A percentile compares a stretch with the other conserved stretches of the same genome.
phyloP scores from a whole-genome alignment of 2,113 vertebrate genomes.

The Eurystomus gularis region DNA sequence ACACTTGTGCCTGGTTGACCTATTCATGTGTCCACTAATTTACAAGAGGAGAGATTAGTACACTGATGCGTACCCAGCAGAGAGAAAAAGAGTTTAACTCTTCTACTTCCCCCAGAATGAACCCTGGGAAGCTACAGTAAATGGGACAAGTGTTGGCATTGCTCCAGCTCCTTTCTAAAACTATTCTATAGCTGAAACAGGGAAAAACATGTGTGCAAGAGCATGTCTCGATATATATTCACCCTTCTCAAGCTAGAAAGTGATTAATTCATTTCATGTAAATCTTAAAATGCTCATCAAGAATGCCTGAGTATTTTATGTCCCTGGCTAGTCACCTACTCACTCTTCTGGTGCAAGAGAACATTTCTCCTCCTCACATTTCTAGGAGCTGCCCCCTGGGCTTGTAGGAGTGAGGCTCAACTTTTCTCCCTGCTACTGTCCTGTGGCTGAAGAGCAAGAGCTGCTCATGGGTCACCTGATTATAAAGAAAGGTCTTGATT shows the following conservation, averaged over 20 bases:
- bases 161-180: constrained; percentile 2
- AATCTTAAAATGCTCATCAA: neutral
- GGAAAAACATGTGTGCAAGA: neutral
- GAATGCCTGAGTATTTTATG: neutral
- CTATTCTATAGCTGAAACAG: neutral
- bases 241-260: neutral
- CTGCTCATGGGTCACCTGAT: neutral
- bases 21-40: neutral
- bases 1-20: neutral
- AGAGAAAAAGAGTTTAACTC: neutral
- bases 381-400: neutral
- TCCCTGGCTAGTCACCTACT: neutral
- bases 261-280: neutral
- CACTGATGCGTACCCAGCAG: neutral
- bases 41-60: neutral
- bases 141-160: neutral
- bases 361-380: neutral
- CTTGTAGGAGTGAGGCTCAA: neutral
- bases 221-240: neutral
- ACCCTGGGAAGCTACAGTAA: neutral
- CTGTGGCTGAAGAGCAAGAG: neutral
- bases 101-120: neutral
- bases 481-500: neutral
- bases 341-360: neutral
- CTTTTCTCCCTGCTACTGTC: neutral